phyloP scores from a whole-genome alignment of 2,797 vertebrate species.

The Capromys pilorides region DNA sequence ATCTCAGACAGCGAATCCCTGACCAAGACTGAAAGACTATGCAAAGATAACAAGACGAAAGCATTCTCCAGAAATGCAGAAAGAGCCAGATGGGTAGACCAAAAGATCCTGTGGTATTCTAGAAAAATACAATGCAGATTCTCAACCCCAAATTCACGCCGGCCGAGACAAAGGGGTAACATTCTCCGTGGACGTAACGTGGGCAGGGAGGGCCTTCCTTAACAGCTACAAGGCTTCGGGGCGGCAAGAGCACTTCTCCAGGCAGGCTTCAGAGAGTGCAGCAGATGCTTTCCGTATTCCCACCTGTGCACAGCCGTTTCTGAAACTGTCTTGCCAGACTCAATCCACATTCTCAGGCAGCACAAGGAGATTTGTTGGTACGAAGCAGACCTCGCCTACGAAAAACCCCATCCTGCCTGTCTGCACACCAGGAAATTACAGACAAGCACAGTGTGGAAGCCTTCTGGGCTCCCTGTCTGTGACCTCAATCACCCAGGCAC shows the following conservation, averaged over 20 bases:
- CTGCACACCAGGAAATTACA: not conserved
- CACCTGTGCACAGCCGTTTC: accelerated
- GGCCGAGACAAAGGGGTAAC: accelerated
- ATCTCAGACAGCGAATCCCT: not conserved
- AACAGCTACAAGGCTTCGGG: not conserved
- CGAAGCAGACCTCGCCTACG: not conserved
- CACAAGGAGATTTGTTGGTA: accelerated
- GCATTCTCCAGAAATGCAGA: not conserved
- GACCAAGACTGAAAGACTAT: accelerated
- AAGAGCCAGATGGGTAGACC: not conserved
- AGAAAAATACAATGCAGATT: not conserved
- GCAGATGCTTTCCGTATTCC: accelerated
- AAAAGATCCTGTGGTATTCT: accelerated
- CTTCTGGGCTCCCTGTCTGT: accelerated
- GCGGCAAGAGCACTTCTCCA: not conserved
- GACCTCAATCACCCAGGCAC: not conserved
- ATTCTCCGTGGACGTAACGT: accelerated
- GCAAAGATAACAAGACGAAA: not conserved
- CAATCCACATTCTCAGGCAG: not conserved
- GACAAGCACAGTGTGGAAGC: not conserved
- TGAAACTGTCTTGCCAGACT: too few relatives aligned
- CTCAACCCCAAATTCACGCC: not conserved
- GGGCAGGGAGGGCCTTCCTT: not conserved
- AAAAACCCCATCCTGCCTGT: not conserved
- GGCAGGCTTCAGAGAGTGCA: accelerated